Conservation (phyloP, 1,140 invertebrate genomes). For the Lordiphosa collinella region DNA sequence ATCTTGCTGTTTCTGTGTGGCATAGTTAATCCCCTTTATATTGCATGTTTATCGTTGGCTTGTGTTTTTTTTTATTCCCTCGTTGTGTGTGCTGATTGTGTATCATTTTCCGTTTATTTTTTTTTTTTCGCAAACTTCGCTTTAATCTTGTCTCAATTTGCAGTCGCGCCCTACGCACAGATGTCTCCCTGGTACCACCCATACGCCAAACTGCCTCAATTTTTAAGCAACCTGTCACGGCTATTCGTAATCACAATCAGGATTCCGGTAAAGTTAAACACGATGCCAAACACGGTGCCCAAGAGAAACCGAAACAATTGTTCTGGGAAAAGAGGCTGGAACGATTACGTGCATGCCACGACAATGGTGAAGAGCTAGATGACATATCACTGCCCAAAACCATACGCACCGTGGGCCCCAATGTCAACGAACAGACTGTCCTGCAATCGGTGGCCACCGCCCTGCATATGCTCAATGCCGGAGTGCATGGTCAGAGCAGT, state of each 20-base stretch:
- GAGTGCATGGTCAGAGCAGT: slow-evolving; percentile 94
- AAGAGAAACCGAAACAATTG: slow-evolving; percentile 97
- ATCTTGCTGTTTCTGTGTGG: slow-evolving; percentile 28
- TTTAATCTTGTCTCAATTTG: slow-evolving; percentile 26
- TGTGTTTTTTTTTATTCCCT: background rate
- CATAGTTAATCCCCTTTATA: slow-evolving; percentile 19
- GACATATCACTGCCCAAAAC: slow-evolving; percentile 92
- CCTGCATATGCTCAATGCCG: slow-evolving; percentile 88
- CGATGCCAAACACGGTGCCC: slow-evolving; percentile 90
- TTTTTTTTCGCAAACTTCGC: background rate
- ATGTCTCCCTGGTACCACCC: slow-evolving; percentile 94
- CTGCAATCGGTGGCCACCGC: slow-evolving; percentile 94
- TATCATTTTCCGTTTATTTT: background rate
- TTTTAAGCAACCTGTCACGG: slow-evolving; percentile 98
- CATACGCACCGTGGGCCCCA: slow-evolving; percentile 94
- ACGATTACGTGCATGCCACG: slow-evolving; percentile 92
- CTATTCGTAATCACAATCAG: slow-evolving; percentile 89
- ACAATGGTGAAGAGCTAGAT: slow-evolving; percentile 89
- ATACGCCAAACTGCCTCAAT: slow-evolving; percentile 98
- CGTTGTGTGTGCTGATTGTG: slow-evolving; percentile 26
- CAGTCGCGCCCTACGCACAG: slow-evolving; percentile 90
- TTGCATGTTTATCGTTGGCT: slow-evolving; percentile 20
- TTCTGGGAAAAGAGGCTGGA: slow-evolving; percentile 99
- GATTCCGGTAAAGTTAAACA: slow-evolving; percentile 90
- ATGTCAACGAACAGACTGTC: slow-evolving; percentile 93